phyloP scores from a whole-genome alignment of 2,888 invertebrate genomes.

The Chironomus riparius region DNA sequence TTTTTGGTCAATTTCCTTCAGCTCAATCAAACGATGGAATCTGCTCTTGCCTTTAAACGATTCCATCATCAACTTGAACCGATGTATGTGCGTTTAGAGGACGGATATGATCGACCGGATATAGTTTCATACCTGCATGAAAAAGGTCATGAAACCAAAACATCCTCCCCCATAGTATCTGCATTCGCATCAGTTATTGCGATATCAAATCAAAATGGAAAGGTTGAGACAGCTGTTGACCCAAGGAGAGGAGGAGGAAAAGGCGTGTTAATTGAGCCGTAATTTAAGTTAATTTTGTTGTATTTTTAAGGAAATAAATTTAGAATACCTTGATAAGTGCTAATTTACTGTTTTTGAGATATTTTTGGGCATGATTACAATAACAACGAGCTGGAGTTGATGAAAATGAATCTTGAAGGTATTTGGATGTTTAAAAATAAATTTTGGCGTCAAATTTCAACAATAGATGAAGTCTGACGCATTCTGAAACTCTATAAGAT shows the following conservation, averaged over 20 bases:
- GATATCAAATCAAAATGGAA: constrained; percentile 41
- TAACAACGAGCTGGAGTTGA: too few species aligned
- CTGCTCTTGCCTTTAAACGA: constrained; percentile 56
- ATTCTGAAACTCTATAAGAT: too few species aligned
- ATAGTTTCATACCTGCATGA: constrained; percentile 43
- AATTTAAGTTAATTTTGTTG: neutral
- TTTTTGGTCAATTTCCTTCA: neutral
- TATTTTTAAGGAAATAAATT: too few species aligned
- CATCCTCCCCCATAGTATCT: constrained; percentile 42
- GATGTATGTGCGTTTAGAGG: constrained; percentile 60
- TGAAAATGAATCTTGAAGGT: too few species aligned
- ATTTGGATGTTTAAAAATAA: too few species aligned
- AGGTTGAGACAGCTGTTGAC: constrained; percentile 38
- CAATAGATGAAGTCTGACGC: too few species aligned
- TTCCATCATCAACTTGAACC: constrained; percentile 84
- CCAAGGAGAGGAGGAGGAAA: constrained; percentile 43
- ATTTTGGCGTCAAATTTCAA: too few species aligned
- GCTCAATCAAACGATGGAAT: neutral
- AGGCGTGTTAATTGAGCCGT: neutral
- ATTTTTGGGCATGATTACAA: too few species aligned
- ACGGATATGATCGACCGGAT: constrained; percentile 44
- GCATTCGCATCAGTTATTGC: constrained; percentile 58
- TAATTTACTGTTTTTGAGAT: too few species aligned
- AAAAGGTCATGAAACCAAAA: constrained; percentile 47
- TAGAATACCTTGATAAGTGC: too few species aligned